phyloP scores from a whole-genome alignment of 2,113 vertebrate species.

The Thalassoma bifasciatum region DNA sequence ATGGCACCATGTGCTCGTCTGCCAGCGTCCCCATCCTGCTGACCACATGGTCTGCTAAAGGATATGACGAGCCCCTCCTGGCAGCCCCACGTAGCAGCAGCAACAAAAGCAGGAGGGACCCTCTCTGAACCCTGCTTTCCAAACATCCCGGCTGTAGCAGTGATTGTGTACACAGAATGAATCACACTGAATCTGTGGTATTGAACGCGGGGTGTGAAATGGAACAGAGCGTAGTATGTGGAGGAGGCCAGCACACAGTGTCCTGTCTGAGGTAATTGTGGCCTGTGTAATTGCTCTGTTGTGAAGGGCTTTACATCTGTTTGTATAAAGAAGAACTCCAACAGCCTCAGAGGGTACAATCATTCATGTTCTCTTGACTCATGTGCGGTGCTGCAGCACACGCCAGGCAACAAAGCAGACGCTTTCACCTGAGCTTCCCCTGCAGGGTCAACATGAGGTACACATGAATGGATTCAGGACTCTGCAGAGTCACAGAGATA shows the following conservation, averaged over 20 bases:
- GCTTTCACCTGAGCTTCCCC: not conserved
- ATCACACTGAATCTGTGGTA: constrained; percentile 43
- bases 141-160: constrained; percentile 19
- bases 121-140: constrained; percentile 13
- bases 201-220: constrained; percentile 28
- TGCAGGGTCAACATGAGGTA: not conserved
- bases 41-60: constrained; percentile 31
- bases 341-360: constrained; percentile 43
- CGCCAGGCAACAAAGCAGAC: not conserved
- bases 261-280: constrained; percentile 21
- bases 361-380: constrained; percentile 9
- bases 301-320: constrained; percentile 22
- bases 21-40: constrained; percentile 24
- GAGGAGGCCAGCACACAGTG: constrained; percentile 42
- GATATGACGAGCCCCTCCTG: constrained; percentile 17
- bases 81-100: constrained; percentile 13
- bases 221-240: constrained; percentile 25
- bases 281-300: constrained; percentile 7
- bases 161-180: constrained; percentile 27
- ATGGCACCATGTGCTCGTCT: constrained; percentile 37
- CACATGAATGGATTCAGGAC: not conserved
- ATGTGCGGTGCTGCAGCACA: not conserved
- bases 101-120: constrained; percentile 30
- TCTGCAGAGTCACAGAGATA: not conserved
- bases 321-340: constrained; percentile 50